phyloP scores from a whole-genome alignment of 2,888 invertebrate genomes.

The Agelastica alni region DNA sequence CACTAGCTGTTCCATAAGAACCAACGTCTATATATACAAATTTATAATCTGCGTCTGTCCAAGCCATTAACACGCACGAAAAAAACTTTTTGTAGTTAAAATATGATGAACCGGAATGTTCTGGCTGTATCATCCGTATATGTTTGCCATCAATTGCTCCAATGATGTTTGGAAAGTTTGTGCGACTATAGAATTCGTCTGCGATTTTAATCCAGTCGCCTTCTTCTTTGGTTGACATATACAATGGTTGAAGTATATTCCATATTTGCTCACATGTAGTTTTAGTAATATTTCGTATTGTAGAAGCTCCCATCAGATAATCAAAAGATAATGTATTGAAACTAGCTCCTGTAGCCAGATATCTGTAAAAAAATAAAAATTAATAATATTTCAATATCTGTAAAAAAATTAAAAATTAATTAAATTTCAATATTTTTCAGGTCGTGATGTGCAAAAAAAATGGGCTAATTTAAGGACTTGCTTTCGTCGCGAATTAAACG shows the following conservation, averaged over 20 bases:
- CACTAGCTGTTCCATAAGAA: conserved; percentile 10
- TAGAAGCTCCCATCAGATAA: conserved; percentile 7
- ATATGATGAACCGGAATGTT: conserved; percentile 8
- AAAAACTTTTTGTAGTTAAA: conserved; percentile 15
- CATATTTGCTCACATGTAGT: conserved; percentile 9
- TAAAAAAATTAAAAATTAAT: neutral
- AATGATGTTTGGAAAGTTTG: conserved; percentile 6
- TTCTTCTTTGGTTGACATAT: no score
- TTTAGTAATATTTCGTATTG: conserved; percentile 7
- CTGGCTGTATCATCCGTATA: conserved; percentile 10
- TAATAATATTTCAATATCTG: neutral
- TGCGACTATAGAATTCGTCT: conserved; percentile 6
- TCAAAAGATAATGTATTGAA: conserved; percentile 9
- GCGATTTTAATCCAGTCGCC: conserved; percentile 5
- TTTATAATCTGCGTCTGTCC: conserved; percentile 10
- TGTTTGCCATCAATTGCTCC: neutral
- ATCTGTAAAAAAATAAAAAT: neutral
- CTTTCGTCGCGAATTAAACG: neutral
- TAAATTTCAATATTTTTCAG: neutral
- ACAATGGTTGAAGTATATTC: conserved; percentile 11
- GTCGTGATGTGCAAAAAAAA: neutral
- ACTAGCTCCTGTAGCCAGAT: conserved; percentile 1
- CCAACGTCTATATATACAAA: conserved; percentile 10
- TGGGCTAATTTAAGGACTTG: conserved; percentile 7
- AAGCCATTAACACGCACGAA: conserved; percentile 7